Evolutionary conservation across 2,797 vertebrate species (phyloP).

Genomic region (Premnoplex brunnescens): DNA sequence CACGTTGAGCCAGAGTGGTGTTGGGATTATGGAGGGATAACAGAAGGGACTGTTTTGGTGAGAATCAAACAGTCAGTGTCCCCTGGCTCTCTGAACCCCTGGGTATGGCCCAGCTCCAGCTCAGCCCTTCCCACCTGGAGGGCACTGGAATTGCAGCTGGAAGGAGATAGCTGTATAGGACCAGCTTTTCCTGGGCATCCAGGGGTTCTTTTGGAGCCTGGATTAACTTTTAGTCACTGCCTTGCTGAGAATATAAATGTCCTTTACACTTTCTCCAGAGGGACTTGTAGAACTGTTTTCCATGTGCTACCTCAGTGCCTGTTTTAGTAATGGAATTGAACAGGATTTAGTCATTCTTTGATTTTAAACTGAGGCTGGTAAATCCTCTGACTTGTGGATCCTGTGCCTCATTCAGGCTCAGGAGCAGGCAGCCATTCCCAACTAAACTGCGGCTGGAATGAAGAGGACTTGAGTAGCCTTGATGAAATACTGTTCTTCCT

Average conservation of each 20-base stretch:
- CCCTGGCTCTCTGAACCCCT: not conserved
- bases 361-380: not conserved
- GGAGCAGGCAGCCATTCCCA: not conserved
- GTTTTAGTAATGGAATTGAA: not conserved
- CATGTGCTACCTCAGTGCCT: not conserved
- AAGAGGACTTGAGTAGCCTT: not conserved
- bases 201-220: not conserved
- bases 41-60: not conserved
- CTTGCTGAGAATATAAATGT: not conserved
- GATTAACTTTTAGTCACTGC: not conserved
- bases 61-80: not conserved
- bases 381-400: accelerated
- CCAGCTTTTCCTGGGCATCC: not conserved
- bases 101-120: not conserved
- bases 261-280: not conserved
- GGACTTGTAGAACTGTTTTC: not conserved
- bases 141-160: not conserved
- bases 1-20: not conserved
- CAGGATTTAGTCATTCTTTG: not conserved
- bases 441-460: not conserved
- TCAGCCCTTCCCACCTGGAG: not conserved
- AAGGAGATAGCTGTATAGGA: not conserved
- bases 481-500: not conserved
- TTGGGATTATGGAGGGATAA: not conserved
- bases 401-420: not conserved